These are phyloP conservation scores for Thereuonema tuberculata DNA, from an alignment of 1,140 invertebrate genomes.

Conservation along the genomic window DNA sequence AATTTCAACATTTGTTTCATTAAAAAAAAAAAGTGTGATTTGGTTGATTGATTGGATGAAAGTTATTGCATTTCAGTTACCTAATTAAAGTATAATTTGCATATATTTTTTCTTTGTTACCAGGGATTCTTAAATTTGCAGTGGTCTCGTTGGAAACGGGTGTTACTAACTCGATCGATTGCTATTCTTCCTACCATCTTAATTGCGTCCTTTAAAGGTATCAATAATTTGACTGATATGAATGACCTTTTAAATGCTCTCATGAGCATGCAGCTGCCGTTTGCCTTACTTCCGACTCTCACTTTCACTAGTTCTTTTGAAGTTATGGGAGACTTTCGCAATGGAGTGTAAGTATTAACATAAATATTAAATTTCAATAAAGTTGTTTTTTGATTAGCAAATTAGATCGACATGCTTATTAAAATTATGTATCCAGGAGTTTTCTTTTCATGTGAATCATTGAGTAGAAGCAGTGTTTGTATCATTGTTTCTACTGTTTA, in stretches of 20 bases:
- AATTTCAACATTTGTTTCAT: no score
- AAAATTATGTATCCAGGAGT: background rate
- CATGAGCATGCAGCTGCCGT: slow-evolving; percentile 71
- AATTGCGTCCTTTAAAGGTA: slow-evolving; percentile 36
- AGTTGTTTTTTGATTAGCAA: no score
- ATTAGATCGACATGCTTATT: no score
- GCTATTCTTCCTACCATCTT: background rate
- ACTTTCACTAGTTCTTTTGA: slow-evolving; percentile 65
- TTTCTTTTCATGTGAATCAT: background rate
- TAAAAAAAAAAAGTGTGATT: no score
- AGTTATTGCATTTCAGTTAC: no score
- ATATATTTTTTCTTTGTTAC: no score
- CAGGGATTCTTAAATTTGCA: slow-evolving; percentile 77
- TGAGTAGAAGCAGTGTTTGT: slow-evolving; percentile 8
- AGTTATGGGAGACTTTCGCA: slow-evolving; percentile 73
- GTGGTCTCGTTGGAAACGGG: slow-evolving; percentile 78
- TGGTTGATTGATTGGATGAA: no score
- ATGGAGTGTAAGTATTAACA: slow-evolving; percentile 52
- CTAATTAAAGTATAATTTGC: no score
- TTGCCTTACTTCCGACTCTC: slow-evolving; percentile 72
- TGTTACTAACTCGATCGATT: slow-evolving; percentile 68
- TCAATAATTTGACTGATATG: slow-evolving; percentile 63
- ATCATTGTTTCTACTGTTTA: slow-evolving; percentile 2
- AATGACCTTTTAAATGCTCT: slow-evolving; percentile 84
- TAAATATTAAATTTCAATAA: no score